These are phyloP conservation scores for Nemopilema nomurai DNA, from an alignment of 30 jellyfish, hydroid and myxozoan genomes.

Conservation along the genomic window DNA sequence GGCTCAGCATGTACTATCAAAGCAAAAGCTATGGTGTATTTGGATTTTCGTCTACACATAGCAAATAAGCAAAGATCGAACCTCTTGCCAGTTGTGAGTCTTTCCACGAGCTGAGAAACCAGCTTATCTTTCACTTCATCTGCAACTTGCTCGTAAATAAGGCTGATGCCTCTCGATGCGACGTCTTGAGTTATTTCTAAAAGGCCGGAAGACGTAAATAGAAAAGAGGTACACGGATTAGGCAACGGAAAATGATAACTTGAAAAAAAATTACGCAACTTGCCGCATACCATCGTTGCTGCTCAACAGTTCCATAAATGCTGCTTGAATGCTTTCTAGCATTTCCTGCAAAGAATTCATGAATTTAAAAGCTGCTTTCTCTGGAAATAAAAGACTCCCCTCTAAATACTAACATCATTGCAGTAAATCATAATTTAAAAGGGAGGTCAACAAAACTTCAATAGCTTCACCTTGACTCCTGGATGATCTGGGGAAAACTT, in stretches of 20 bases:
- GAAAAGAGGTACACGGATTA: background rate
- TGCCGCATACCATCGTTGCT: slow-evolving; percentile 79
- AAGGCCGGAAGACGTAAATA: background rate
- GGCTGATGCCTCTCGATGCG: slow-evolving; percentile 94
- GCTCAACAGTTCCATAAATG: slow-evolving; percentile 73
- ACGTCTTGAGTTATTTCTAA: slow-evolving; percentile 89
- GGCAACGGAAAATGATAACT: background rate
- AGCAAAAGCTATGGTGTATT: too few relatives aligned
- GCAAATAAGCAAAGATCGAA: background rate
- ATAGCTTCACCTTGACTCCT: slow-evolving; percentile 60
- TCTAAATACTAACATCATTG: background rate
- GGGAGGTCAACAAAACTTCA: background rate
- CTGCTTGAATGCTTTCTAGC: slow-evolving; percentile 74
- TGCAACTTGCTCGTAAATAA: slow-evolving; percentile 83
- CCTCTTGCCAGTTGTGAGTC: slow-evolving; percentile 93
- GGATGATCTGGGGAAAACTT: slow-evolving; percentile 80
- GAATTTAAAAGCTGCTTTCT: background rate
- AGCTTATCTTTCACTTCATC: slow-evolving; percentile 65
- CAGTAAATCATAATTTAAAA: background rate
- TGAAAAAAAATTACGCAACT: background rate
- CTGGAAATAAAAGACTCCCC: background rate
- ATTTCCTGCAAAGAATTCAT: slow-evolving; percentile 26
- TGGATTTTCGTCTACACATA: background rate
- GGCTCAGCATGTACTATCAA: too few relatives aligned
- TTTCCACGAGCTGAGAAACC: slow-evolving; percentile 80